phyloP scores from a whole-genome alignment of 2,888 invertebrate species.

The Noctua janthe region DNA sequence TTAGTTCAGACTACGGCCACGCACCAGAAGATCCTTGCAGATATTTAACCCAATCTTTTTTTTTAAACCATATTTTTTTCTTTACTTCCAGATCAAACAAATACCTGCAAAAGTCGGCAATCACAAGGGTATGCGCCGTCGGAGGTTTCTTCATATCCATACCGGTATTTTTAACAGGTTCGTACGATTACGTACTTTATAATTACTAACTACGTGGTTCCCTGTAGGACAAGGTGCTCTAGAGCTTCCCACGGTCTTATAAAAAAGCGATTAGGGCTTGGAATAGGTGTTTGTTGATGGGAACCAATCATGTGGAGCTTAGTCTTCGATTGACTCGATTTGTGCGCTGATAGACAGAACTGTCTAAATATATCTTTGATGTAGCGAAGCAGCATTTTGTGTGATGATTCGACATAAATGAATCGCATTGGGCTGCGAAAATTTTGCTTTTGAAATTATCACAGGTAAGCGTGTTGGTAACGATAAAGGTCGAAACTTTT shows the following conservation, averaged over 20 bases:
- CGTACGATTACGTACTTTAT: constrained; percentile 66
- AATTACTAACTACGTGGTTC: constrained; percentile 29
- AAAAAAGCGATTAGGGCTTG: constrained; percentile 21
- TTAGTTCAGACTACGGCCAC: background rate
- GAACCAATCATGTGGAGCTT: constrained; percentile 18
- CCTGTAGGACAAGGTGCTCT: constrained; percentile 2
- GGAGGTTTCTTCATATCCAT: constrained; percentile 98
- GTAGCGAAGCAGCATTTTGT: background rate
- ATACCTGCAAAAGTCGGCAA: constrained; percentile 97
- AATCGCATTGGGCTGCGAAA: background rate
- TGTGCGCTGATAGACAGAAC: background rate
- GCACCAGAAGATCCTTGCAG: background rate
- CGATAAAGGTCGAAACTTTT: too few species aligned
- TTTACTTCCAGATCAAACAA: constrained; percentile 94
- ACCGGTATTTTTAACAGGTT: constrained; percentile 97
- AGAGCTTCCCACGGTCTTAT: constrained; percentile 42
- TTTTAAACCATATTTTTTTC: constrained; percentile 25
- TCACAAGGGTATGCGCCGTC: constrained; percentile 97
- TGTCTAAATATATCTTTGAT: background rate
- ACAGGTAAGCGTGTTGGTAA: background rate
- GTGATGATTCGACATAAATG: background rate
- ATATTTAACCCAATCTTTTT: background rate
- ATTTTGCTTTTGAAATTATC: background rate
- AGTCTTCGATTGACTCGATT: constrained; percentile 14
- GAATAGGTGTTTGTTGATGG: constrained; percentile 2